Conservation (phyloP, 2,888 invertebrate genomes). For the Aleiodes testaceus region DNA sequence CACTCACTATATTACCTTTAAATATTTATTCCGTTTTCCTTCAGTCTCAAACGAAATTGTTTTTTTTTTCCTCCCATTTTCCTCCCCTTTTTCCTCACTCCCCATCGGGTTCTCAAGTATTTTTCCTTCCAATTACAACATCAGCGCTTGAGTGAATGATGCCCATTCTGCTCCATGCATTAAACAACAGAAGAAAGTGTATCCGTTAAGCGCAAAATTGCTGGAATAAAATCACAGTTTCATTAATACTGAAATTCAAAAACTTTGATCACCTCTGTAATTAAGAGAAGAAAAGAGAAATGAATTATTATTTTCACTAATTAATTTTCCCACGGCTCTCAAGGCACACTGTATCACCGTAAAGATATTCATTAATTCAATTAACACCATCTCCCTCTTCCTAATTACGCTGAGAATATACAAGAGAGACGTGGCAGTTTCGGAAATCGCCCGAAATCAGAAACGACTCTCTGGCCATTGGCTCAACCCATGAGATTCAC, state of each 20-base stretch:
- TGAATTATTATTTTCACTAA: too few relatives aligned
- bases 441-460: slow-evolving; percentile 48
- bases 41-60: slow-evolving; percentile 11
- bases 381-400: slow-evolving; percentile 8
- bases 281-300: too few relatives aligned
- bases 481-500: background rate
- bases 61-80: slow-evolving; percentile 22
- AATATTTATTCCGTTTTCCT: slow-evolving; percentile 31
- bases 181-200: too few relatives aligned
- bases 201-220: background rate
- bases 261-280: too few relatives aligned
- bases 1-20: slow-evolving; percentile 23
- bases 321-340: too few relatives aligned
- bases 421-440: background rate
- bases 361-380: slow-evolving; percentile 25
- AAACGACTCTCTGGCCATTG: slow-evolving; percentile 18
- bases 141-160: too few relatives aligned
- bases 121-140: slow-evolving; percentile 14
- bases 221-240: too few relatives aligned
- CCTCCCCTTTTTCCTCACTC: background rate
- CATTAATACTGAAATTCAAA: too few relatives aligned
- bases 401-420: slow-evolving; percentile 17
- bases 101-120: background rate
- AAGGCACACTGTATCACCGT: background rate
- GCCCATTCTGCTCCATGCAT: too few relatives aligned